Evolutionary conservation across 2,888 invertebrate genomes (phyloP).

Genomic region (Cheilosia scutellata): DNA sequence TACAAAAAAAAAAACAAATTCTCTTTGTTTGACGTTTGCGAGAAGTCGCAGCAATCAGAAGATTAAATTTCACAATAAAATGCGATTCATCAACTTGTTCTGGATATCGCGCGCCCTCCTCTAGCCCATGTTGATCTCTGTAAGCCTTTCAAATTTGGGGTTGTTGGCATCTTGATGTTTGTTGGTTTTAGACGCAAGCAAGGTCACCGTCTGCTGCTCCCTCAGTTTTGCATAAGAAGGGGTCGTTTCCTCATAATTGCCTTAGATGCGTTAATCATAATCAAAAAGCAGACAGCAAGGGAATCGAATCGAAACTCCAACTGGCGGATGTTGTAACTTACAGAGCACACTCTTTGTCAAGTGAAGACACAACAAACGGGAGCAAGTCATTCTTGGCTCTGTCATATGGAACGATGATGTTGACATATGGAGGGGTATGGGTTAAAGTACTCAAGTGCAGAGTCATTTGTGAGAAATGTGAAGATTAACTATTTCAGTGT

Average conservation of each 20-base stretch:
- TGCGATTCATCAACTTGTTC: slow-evolving; percentile 24
- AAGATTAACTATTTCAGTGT: slow-evolving; percentile 36
- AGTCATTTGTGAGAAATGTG: slow-evolving; percentile 53
- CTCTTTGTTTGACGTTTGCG: slow-evolving; percentile 44
- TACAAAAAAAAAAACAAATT: not conserved
- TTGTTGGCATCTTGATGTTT: slow-evolving; percentile 50
- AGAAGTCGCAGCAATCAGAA: slow-evolving; percentile 16
- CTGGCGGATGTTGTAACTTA: slow-evolving; percentile 20
- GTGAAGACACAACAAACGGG: slow-evolving; percentile 21
- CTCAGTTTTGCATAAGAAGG: not conserved
- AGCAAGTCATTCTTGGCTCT: slow-evolving; percentile 40
- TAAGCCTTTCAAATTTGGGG: slow-evolving; percentile 9
- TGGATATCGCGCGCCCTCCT: not conserved
- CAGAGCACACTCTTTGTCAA: slow-evolving; percentile 33
- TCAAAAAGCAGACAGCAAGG: slow-evolving; percentile 17
- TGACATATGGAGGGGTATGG: slow-evolving; percentile 16
- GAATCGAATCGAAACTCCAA: slow-evolving; percentile 41
- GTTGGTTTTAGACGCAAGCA: slow-evolving; percentile 45
- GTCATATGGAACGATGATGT: slow-evolving; percentile 36
- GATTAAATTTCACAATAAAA: slow-evolving; percentile 53
- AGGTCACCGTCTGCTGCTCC: slow-evolving; percentile 33
- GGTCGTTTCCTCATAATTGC: slow-evolving; percentile 37
- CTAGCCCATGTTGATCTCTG: slow-evolving; percentile 23
- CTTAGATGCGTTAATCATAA: slow-evolving; percentile 68
- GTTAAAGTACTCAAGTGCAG: slow-evolving; percentile 45